Evolutionary conservation across 1,140 invertebrate genomes (phyloP).

Genomic region (Thaumatotibia leucotreta): DNA sequence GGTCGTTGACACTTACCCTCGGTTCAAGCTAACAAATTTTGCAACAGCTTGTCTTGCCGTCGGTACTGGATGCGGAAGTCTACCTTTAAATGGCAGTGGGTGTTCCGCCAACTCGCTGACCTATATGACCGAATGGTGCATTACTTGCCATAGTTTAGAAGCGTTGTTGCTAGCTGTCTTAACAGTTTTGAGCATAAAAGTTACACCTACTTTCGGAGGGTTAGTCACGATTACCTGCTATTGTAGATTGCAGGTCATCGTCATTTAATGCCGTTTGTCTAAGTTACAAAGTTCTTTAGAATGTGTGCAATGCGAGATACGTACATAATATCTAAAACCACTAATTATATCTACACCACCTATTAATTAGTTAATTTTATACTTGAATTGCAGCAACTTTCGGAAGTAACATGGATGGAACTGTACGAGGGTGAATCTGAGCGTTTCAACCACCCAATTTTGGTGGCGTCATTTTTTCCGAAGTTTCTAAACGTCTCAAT

Average conservation of each 20-base stretch:
- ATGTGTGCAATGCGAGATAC: too few relatives aligned
- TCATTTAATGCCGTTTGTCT: too few relatives aligned
- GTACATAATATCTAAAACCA: too few relatives aligned
- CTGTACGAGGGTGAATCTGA: too few relatives aligned
- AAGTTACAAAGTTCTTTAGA: too few relatives aligned
- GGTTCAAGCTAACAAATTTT: background rate
- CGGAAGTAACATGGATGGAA: too few relatives aligned
- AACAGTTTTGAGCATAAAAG: background rate
- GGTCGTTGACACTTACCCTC: background rate
- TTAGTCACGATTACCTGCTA: background rate
- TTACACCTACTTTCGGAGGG: background rate
- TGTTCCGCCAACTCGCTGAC: slow-evolving; percentile 4
- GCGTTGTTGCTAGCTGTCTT: background rate
- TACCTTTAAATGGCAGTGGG: background rate
- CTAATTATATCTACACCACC: too few relatives aligned
- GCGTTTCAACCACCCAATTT: too few relatives aligned
- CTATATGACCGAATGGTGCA: background rate
- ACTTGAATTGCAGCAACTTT: too few relatives aligned
- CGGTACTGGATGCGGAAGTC: background rate
- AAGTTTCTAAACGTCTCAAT: too few relatives aligned
- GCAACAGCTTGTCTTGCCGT: background rate
- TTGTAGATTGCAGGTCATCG: background rate
- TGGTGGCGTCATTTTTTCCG: too few relatives aligned
- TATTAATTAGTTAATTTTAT: too few relatives aligned
- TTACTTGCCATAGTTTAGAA: background rate